Evolutionary conservation across 2,797 vertebrate genomes (phyloP), one percentile per base, ranked within the genome.

Genomic region (Centroberyx gerrardi): DNA sequence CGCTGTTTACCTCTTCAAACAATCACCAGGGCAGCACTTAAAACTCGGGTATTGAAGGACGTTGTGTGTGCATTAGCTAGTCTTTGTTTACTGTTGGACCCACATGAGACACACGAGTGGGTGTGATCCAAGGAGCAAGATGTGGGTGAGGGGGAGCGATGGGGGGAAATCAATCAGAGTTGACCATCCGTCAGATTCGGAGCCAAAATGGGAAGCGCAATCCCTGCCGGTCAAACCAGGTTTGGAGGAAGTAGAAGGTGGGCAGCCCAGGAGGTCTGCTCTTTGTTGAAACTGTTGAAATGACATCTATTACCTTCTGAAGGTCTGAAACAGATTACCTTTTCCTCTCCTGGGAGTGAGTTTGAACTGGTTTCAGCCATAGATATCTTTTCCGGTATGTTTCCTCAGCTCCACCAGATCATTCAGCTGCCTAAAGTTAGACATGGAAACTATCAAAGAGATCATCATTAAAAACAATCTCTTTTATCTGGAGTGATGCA

Each of bases 321-420:
- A 8, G 54, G 72, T 80, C 84, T 90, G 83, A 86, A 86, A 77
- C 49, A 40, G 7, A 83, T 88, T 85, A 71, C 49, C 56, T 64
- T 52, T 56, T 58, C 44, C 44, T 46, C 73, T 81, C 51, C 17
- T 64, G 80, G 68, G 77, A 78, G 83, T 58, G 61, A 59, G 27
- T 38, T 33, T 82, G 67, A 67, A 69, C 67, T 81, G 62, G 67
- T 74, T 78, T 72, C 18, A 69, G 62, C 59, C 58, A 8, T 4
- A 54, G 70, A 81, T 78, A 58, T 22, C 53, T 78, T 40, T 87
- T 87, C 67, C 72, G 2, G 52, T 52, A n/a, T 58, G 67, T 81
- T 82, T 78, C 28, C 67, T 49, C 67, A 0, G 4, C 55, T 70
- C 55, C 51, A 80, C 83, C 83, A 62, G 59, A 70, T 70, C 67